These are phyloP conservation scores for Collichthys lucidus DNA, from an alignment of 2,113 vertebrate genomes.

Conservation along the genomic window DNA sequence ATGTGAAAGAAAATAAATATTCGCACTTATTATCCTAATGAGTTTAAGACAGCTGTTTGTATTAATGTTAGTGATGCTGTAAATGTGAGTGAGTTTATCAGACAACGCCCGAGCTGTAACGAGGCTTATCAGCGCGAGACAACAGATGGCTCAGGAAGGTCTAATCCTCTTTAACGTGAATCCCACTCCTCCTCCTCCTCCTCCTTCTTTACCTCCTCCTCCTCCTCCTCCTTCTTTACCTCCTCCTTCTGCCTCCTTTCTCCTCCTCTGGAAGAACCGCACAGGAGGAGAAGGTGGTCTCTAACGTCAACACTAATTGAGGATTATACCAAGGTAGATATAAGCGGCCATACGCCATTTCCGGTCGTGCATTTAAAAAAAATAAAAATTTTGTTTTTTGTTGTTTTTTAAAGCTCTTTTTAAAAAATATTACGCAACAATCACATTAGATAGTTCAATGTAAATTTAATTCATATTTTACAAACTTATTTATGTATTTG, in stretches of 20 bases:
- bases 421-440: too few relatives aligned
- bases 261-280: background rate
- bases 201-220: background rate
- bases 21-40: background rate
- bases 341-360: background rate
- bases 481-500: too few relatives aligned
- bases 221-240: background rate
- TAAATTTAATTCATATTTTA: too few relatives aligned
- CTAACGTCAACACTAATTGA: background rate
- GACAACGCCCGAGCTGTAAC: background rate
- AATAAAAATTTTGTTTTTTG: background rate
- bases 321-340: background rate
- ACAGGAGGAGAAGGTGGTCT: background rate
- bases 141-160: conserved; percentile 64
- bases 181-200: conserved; percentile 33
- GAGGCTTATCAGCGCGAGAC: conserved; percentile 6
- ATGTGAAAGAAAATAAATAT: too few relatives aligned
- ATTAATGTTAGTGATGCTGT: too few relatives aligned
- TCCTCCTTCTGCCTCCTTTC: background rate
- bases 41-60: background rate
- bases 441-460: background rate
- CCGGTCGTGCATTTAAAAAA: background rate
- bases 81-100: background rate
- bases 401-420: too few relatives aligned
- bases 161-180: conserved; percentile 68